Evolutionary conservation across 1,140 invertebrate species (phyloP).

Genomic region (Hylaeus anthracinus): DNA sequence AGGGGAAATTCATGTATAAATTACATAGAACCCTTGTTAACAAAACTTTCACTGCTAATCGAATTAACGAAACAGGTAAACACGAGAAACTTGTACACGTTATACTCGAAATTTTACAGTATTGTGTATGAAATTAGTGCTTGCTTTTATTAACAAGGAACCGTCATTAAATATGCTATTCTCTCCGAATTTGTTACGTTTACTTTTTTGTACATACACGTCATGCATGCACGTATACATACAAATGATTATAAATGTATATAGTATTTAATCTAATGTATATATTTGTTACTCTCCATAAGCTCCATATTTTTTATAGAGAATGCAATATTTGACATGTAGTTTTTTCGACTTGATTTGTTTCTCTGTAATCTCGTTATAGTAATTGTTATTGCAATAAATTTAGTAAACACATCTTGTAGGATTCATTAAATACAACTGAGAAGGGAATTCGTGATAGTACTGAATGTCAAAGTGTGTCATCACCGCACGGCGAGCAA

Average conservation of each 20-base stretch:
- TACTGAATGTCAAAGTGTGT: conserved; percentile 74
- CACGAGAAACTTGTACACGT: too few species aligned
- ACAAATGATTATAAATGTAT: neutral
- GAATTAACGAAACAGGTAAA: too few species aligned
- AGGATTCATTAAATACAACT: conserved; percentile 63
- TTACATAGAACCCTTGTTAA: too few species aligned
- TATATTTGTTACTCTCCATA: neutral
- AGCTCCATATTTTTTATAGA: neutral
- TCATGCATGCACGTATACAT: neutral
- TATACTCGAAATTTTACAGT: too few species aligned
- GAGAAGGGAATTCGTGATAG: conserved; percentile 75
- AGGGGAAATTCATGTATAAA: too few species aligned
- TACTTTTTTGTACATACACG: neutral
- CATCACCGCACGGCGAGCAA: conserved; percentile 72
- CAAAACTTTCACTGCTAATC: too few species aligned
- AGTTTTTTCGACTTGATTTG: neutral
- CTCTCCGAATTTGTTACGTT: neutral
- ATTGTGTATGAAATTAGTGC: neutral
- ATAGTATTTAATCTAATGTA: neutral
- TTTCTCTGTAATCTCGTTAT: neutral
- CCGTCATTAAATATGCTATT: neutral
- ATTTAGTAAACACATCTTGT: conserved; percentile 21
- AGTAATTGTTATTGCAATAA: neutral
- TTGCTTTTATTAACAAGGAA: neutral
- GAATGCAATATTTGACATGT: neutral